Base-by-base conservation (phyloP, 2,113 vertebrate species). In the Alligator mississippiensis region DNA sequence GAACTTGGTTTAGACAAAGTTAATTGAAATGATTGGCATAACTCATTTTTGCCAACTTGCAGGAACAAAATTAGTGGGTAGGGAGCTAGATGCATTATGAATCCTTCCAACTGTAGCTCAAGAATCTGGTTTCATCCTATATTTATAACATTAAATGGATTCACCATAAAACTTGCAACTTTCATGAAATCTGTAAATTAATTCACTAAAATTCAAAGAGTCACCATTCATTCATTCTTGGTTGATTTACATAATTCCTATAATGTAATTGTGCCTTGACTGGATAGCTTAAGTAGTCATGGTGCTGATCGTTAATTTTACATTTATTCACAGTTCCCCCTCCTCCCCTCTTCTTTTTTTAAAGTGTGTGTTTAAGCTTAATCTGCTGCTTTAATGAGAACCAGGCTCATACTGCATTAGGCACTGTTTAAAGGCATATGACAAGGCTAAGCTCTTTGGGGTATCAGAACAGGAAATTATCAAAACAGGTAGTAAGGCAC, bases 171-270 rank as follows among this genome's bases (percentile, higher is more conserved):
- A 60, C 68, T 25, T 77, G 34, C 47, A 47, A 10, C 0, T 0
- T 70, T 24, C 79, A 59, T 47, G 47, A 47, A 47, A 47, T 47
- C 47, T 47, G 47, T 8, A 47, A 47, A 47, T 47, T 47, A 47
- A 47, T 47, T 47, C 47, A 47, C 47, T 47, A 47, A 16, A 54
- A 90, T 93, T 86, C 55, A 68, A 4, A 76, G 24, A 64, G n/a
- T 30, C 60, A 25, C 18, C 83, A 9, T 68, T 84, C 5, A 60
- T 38, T 88, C 0, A 0, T 19, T 70, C 9, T 66, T 89, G 19
- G 70, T 90, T 68, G 27, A 47, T 83, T 47, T 80, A 7, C 68
- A 1, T 24, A n/a, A 82, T 58, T 92, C 66, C 70, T 0, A 0
- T 25, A 47, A 63, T 18, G 16, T 5, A 5, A 9, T 47, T 95